These are phyloP conservation scores for Baryphthengus martii DNA, from an alignment of 2,113 vertebrate genomes.

Conservation along the genomic window DNA sequence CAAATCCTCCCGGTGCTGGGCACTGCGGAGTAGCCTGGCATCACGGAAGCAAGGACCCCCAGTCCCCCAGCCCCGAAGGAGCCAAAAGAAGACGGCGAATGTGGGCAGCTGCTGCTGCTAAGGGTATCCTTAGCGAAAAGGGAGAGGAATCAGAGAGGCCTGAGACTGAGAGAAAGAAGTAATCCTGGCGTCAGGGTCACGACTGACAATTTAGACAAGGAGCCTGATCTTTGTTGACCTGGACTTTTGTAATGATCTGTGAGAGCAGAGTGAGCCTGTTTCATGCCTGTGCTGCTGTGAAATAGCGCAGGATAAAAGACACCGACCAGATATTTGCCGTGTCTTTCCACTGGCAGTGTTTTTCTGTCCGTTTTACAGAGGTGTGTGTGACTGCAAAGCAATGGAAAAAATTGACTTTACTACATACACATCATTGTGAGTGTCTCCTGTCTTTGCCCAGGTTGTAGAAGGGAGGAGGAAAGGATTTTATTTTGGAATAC, in stretches of 20 bases:
- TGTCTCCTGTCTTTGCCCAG: background rate
- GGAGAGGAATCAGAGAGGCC: background rate
- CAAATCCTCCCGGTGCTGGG: accelerated
- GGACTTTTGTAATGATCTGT: background rate
- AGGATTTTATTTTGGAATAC: background rate
- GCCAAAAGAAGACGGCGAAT: background rate
- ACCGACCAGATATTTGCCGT: background rate
- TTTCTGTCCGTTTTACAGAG: background rate
- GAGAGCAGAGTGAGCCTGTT: background rate
- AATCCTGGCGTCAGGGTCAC: background rate
- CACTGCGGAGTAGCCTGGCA: background rate
- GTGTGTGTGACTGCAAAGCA: background rate
- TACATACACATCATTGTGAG: background rate
- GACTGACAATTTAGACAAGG: background rate
- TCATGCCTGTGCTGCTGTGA: background rate
- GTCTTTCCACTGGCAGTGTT: background rate
- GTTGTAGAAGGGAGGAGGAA: background rate
- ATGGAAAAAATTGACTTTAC: background rate
- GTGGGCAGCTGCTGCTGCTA: background rate
- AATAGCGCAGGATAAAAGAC: background rate
- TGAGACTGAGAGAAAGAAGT: background rate
- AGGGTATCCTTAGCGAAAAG: background rate
- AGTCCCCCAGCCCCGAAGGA: accelerated
- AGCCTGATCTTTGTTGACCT: background rate
- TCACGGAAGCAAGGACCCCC: accelerated